Percentiles rank a stretch among this genome's conserved stretches.
These are phyloP conservation scores for Melanerpes formicivorus DNA, from an alignment of 2,113 vertebrate genomes.

Conservation along the genomic window DNA sequence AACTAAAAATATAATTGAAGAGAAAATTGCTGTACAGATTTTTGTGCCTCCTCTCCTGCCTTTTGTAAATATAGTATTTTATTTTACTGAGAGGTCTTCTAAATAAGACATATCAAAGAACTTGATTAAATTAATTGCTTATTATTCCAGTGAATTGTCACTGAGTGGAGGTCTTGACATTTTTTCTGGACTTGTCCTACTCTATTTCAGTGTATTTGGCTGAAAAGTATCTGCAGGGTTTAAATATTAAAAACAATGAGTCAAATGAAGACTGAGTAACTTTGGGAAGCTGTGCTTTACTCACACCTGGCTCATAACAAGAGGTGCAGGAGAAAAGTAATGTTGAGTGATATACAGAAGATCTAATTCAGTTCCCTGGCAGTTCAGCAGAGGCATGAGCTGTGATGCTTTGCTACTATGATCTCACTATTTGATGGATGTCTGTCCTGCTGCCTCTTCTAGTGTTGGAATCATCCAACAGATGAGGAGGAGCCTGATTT, in stretches of 20 bases:
- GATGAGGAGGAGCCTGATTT: background rate
- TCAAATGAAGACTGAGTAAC: background rate
- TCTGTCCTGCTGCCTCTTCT: background rate
- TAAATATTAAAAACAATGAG: background rate
- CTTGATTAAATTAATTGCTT: background rate
- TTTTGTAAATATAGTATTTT: background rate
- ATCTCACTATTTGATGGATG: background rate
- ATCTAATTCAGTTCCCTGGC: background rate
- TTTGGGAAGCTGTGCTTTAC: background rate
- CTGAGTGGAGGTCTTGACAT: background rate
- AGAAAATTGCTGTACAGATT: background rate
- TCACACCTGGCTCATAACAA: background rate
- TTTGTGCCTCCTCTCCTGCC: background rate
- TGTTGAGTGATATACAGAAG: background rate
- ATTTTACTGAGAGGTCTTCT: background rate
- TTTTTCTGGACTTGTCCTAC: background rate
- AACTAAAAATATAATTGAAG: background rate
- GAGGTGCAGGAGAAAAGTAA: background rate
- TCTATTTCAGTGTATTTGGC: background rate
- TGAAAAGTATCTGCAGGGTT: background rate
- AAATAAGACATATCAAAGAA: background rate
- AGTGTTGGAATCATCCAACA: background rate
- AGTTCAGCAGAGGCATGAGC: background rate
- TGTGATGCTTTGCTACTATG: background rate
- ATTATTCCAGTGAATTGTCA: accelerated